phyloP scores from a whole-genome alignment of 2,113 vertebrate genomes.

The Cebus imitator region DNA sequence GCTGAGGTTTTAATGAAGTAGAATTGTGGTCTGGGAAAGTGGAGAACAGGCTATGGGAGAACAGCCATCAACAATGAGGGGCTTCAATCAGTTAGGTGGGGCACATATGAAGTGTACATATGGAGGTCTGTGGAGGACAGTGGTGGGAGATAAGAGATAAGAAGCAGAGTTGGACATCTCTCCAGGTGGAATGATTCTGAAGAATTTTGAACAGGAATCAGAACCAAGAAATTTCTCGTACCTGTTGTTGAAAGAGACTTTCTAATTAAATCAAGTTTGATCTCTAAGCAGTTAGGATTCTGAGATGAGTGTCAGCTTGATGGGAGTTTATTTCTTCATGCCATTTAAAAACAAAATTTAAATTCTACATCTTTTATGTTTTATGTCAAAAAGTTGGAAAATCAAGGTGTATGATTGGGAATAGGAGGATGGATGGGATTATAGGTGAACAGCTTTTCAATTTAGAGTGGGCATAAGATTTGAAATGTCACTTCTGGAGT shows the following conservation, averaged over 20 bases:
- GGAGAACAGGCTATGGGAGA: not conserved
- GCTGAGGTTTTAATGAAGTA: not conserved
- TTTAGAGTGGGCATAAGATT: not conserved
- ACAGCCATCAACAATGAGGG: not conserved
- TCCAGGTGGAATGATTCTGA: not conserved
- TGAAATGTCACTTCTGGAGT: not conserved
- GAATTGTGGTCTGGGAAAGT: not conserved
- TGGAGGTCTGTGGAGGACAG: not conserved
- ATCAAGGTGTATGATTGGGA: not conserved
- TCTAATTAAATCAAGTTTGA: not conserved
- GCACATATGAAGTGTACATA: accelerated
- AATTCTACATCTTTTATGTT: not conserved
- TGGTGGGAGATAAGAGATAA: not conserved
- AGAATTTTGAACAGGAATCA: not conserved
- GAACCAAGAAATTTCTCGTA: not conserved
- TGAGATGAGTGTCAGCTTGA: not conserved
- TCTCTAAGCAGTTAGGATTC: not conserved
- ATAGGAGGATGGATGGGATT: not conserved
- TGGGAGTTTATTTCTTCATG: not conserved
- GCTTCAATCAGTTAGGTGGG: not conserved
- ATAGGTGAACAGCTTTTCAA: not conserved
- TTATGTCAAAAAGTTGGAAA: not conserved
- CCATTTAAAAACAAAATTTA: not conserved
- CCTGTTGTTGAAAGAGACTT: not conserved
- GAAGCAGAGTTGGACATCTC: not conserved